Evolutionary conservation across 2,888 invertebrate species (phyloP).

Genomic region (Sialis fuliginosa): DNA sequence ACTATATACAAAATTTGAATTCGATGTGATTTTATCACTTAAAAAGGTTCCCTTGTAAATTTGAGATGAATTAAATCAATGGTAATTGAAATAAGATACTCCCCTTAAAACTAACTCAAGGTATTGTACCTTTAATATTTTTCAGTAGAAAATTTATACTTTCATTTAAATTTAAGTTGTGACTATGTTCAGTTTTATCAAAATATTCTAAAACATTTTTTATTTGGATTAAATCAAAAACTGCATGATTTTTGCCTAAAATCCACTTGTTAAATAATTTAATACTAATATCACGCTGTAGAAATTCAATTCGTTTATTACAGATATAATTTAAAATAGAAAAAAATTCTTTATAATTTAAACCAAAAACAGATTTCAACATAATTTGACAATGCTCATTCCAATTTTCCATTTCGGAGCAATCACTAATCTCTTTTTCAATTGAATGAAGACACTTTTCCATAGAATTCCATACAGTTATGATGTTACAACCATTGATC

Average conservation of each 20-base stretch:
- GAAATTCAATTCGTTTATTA: conserved; percentile 33
- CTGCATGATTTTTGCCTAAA: conserved; percentile 27
- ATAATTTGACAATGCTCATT: conserved; percentile 63
- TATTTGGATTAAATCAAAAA: conserved; percentile 28
- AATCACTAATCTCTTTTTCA: conserved; percentile 63
- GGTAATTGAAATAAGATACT: too few relatives aligned
- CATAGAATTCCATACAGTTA: conserved; percentile 51
- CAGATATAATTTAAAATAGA: conserved; percentile 46
- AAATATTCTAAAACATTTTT: conserved; percentile 20
- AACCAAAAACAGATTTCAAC: conserved; percentile 58
- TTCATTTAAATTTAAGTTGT: too few relatives aligned
- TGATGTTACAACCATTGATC: conserved; percentile 81
- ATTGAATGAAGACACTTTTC: conserved; percentile 44
- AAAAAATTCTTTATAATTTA: conserved; percentile 53
- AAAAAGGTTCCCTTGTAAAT: too few relatives aligned
- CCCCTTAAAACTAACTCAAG: too few relatives aligned
- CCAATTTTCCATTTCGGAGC: conserved; percentile 56
- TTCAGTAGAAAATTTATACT: too few relatives aligned
- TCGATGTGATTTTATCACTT: too few relatives aligned
- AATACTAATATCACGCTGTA: conserved; percentile 18
- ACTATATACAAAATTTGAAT: too few relatives aligned
- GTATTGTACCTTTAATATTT: too few relatives aligned
- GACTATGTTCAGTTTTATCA: neutral
- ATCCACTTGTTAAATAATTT: conserved; percentile 23
- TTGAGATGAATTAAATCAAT: too few relatives aligned